phyloP scores from a whole-genome alignment of 2,888 invertebrate genomes.

The Cinara cedri region DNA sequence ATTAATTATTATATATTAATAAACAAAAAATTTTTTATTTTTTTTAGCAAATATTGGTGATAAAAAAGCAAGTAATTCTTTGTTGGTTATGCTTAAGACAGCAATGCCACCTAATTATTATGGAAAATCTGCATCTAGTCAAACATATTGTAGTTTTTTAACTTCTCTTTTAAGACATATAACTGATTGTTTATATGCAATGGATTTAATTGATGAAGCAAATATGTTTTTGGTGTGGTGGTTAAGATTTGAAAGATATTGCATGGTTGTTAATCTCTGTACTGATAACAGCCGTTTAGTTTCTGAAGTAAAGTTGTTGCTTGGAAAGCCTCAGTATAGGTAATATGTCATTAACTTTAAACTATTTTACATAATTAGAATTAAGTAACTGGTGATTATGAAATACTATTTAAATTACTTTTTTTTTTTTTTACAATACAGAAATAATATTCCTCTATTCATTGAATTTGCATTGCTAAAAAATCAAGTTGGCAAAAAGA shows the following conservation, averaged over 20 bases:
- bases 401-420: too few relatives aligned
- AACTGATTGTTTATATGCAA: slow-evolving; percentile 49
- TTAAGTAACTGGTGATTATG: too few relatives aligned
- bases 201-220: slow-evolving; percentile 42
- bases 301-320: slow-evolving; percentile 40
- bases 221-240: slow-evolving; percentile 68
- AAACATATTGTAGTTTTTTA: slow-evolving; percentile 42
- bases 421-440: slow-evolving; percentile 56
- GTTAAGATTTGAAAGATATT: slow-evolving; percentile 69
- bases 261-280: slow-evolving; percentile 60
- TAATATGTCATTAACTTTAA: slow-evolving; percentile 8
- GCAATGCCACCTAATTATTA: slow-evolving; percentile 51
- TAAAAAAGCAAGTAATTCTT: slow-evolving; percentile 43
- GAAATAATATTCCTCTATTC: slow-evolving; percentile 69
- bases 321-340: slow-evolving; percentile 50
- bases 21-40: background rate
- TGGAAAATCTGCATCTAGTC: slow-evolving; percentile 38
- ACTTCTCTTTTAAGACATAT: slow-evolving; percentile 49
- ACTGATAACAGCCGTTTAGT: slow-evolving; percentile 44
- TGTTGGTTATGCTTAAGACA: slow-evolving; percentile 43
- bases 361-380: background rate
- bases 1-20: background rate
- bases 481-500: slow-evolving; percentile 65
- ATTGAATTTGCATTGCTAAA: slow-evolving; percentile 71
- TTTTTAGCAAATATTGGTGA: slow-evolving; percentile 26